A percentile compares a stretch with the other conserved stretches of the same genome.
Evolutionary conservation across 2,888 invertebrate genomes (phyloP).

Genomic region (Apamea epomidion): DNA sequence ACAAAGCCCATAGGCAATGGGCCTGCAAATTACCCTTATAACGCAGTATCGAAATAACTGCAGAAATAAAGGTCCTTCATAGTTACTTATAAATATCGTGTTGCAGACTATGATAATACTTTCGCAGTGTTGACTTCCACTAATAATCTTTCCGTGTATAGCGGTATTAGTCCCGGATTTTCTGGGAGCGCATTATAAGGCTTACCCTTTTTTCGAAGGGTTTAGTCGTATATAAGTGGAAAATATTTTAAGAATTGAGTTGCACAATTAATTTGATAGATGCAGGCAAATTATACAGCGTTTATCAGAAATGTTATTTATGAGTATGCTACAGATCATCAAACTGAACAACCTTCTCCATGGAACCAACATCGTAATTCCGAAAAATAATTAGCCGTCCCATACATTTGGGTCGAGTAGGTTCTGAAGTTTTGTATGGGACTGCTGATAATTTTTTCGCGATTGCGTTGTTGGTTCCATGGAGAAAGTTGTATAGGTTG

Average conservation of each 20-base stretch:
- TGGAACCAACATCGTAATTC: no score
- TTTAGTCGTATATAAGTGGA: not conserved
- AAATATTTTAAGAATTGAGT: not conserved
- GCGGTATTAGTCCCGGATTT: conserved; percentile 14
- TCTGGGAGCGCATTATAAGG: not conserved
- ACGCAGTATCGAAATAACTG: conserved; percentile 50
- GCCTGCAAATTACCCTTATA: conserved; percentile 45
- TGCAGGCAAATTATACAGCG: not conserved
- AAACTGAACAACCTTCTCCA: not conserved
- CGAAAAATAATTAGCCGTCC: not conserved
- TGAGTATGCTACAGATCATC: not conserved
- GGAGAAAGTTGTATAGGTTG: not conserved
- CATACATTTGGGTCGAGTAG: no score
- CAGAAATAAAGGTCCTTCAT: conserved; percentile 45
- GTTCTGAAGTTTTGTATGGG: no score
- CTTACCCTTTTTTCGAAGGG: conserved; percentile 22
- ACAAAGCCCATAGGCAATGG: conserved; percentile 52
- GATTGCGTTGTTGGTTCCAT: not conserved
- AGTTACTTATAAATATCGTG: conserved; percentile 43
- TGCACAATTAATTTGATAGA: not conserved
- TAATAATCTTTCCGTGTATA: conserved; percentile 33
- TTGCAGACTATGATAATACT: conserved; percentile 26
- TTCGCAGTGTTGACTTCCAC: conserved; percentile 37
- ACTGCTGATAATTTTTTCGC: not conserved
- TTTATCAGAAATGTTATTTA: not conserved